phyloP scores from a whole-genome alignment of 2,888 invertebrate genomes.

The Calephelis perditalis region DNA sequence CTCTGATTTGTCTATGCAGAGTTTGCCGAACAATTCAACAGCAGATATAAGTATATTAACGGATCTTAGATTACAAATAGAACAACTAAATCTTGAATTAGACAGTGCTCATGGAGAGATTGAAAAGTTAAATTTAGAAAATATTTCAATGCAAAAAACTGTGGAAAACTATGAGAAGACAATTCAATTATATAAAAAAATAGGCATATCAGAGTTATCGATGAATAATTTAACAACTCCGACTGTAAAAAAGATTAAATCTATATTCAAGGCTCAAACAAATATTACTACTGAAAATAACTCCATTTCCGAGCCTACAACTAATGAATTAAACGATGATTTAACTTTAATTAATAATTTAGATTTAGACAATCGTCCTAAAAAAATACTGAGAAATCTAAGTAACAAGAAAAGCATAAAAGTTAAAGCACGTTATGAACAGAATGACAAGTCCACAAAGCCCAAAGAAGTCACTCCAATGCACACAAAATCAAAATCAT shows the following conservation, averaged over 20 bases:
- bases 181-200: no score
- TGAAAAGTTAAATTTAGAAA: constrained; percentile 6
- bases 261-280: constrained; percentile 1
- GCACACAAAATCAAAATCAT: no score
- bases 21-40: constrained; percentile 5
- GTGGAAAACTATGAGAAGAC: background rate
- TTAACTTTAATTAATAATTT: no score
- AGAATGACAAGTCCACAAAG: background rate
- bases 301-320: no score
- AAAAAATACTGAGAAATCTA: background rate
- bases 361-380: background rate
- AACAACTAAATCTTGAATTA: constrained; percentile 4
- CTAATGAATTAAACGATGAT: background rate
- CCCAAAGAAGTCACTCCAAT: no score
- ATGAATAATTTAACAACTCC: no score
- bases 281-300: no score
- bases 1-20: background rate
- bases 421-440: background rate
- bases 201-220: no score
- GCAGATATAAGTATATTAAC: background rate
- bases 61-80: constrained; percentile 5
- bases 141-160: background rate
- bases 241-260: constrained; percentile 7
- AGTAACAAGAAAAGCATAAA: background rate
- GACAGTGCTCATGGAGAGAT: constrained; percentile 6